A percentile compares a stretch with the other conserved stretches of the same genome.
These are phyloP conservation scores for Bradypus variegatus DNA, from an alignment of 2,797 vertebrate species.

Conservation along the genomic window DNA sequence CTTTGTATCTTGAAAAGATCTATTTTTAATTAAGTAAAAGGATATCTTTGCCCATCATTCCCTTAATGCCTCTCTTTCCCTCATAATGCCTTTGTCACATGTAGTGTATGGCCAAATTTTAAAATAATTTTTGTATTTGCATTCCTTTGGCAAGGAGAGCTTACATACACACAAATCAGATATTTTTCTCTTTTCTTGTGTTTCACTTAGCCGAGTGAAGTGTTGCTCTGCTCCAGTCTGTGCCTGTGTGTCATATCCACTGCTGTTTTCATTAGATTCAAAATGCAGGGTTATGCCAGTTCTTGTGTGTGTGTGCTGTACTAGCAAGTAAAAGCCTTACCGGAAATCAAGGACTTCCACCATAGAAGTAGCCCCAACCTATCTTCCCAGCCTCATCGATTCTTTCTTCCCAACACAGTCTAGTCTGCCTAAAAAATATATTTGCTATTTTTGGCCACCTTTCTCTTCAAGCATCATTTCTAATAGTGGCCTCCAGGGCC, in stretches of 20 bases:
- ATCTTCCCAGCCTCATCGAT: neutral
- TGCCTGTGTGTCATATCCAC: neutral
- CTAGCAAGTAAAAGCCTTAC: neutral
- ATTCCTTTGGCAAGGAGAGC: neutral
- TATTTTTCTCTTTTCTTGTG: neutral
- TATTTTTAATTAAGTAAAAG: neutral
- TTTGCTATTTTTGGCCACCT: neutral
- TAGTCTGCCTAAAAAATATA: neutral
- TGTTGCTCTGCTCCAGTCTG: neutral
- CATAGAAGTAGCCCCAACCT: neutral
- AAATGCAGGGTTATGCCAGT: neutral
- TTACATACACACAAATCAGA: neutral
- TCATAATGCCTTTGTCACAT: neutral
- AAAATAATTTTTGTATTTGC: neutral
- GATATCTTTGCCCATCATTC: neutral
- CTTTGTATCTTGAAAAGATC: neutral
- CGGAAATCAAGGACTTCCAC: neutral
- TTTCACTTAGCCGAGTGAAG: neutral
- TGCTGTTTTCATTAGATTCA: constrained; percentile 8
- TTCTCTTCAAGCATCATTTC: neutral
- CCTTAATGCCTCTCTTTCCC: neutral
- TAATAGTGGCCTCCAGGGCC: neutral
- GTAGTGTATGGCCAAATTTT: neutral
- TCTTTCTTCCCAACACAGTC: neutral
- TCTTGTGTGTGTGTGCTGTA: neutral